phyloP scores from a whole-genome alignment of 1,140 invertebrate genomes.

The Papilio aristodemus region DNA sequence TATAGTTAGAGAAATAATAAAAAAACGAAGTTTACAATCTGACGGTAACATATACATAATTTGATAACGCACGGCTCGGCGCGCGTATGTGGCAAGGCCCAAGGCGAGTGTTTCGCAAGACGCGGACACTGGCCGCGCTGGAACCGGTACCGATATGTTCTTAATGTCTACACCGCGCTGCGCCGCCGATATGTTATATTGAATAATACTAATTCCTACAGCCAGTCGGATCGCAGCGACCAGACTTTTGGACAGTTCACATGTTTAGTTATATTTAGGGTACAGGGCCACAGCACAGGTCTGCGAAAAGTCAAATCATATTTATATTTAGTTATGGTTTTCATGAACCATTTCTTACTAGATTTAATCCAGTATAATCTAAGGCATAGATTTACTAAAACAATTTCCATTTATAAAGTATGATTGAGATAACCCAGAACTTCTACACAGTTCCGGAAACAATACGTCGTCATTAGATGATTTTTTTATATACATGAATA shows the following conservation, averaged over 20 bases:
- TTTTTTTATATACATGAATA: too few species aligned
- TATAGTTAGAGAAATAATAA: too few species aligned
- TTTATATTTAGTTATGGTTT: not conserved
- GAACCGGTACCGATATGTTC: slow-evolving; percentile 20
- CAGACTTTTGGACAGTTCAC: not conserved
- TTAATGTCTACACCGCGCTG: not conserved
- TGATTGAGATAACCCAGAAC: too few species aligned
- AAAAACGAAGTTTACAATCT: too few species aligned
- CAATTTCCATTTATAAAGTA: too few species aligned
- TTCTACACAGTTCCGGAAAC: too few species aligned
- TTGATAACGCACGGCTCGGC: slow-evolving; percentile 17
- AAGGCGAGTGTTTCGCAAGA: slow-evolving; percentile 47
- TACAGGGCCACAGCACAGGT: too few species aligned
- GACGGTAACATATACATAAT: slow-evolving; percentile 2
- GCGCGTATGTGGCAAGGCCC: slow-evolving; percentile 29
- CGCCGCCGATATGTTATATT: not conserved
- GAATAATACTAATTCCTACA: not conserved
- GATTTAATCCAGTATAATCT: too few species aligned
- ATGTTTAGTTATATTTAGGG: not conserved
- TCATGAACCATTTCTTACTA: too few species aligned
- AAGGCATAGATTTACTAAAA: too few species aligned
- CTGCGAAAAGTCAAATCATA: not conserved
- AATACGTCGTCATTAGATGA: too few species aligned
- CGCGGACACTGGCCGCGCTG: slow-evolving; percentile 23
- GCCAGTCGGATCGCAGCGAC: not conserved